Percentiles rank a stretch among this genome's conserved stretches.
phyloP scores from a whole-genome alignment of 2,113 vertebrate species.

The Gallinago undulata region DNA sequence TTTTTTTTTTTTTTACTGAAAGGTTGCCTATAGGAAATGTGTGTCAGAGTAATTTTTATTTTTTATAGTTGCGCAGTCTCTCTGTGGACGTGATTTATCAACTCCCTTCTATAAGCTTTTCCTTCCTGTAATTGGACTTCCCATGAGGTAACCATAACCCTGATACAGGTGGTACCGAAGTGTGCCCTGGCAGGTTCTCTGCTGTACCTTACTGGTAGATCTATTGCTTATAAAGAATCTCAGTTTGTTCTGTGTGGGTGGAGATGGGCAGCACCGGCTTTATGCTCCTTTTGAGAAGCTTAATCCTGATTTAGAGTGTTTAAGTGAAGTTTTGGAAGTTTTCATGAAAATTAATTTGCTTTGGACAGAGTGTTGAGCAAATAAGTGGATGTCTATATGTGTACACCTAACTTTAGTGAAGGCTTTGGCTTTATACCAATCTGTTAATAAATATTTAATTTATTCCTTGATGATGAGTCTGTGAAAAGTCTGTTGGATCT shows the following conservation, averaged over 20 bases:
- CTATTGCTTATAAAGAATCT: background rate
- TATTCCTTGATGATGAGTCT: background rate
- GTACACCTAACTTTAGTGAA: background rate
- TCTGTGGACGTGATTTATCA: background rate
- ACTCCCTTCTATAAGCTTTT: background rate
- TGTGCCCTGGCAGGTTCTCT: background rate
- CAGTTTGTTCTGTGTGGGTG: background rate
- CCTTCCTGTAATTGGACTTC: background rate
- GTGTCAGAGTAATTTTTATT: background rate
- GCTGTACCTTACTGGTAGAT: background rate
- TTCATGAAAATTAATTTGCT: background rate
- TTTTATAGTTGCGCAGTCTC: background rate
- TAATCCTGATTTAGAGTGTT: background rate
- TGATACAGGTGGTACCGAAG: background rate
- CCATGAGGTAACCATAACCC: background rate
- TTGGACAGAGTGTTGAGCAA: background rate
- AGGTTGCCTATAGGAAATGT: background rate
- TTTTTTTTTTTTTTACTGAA: background rate
- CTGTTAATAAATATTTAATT: background rate
- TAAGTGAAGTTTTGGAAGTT: background rate
- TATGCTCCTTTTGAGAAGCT: background rate
- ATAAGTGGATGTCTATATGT: background rate
- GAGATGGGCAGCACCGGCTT: background rate
- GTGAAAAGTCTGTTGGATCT: background rate
- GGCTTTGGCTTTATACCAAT: background rate